Evolutionary conservation across 2,797 vertebrate species (phyloP).

Genomic region (Enteromius radiatus): DNA sequence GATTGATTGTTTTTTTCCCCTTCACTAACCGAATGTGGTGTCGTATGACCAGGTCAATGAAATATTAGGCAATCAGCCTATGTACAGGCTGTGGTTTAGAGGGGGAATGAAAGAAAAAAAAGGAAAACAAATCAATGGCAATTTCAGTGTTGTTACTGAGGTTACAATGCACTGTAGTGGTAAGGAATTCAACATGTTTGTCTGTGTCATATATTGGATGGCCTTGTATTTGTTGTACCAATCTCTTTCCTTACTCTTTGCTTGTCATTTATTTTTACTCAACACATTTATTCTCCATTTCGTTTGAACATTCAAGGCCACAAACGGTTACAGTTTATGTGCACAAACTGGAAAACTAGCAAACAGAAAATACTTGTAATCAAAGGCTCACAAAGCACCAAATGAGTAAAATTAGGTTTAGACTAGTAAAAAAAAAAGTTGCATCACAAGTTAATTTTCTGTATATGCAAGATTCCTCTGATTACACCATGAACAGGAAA

Average conservation of each 20-base stretch:
- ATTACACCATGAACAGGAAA: not conserved
- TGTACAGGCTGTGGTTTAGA: slow-evolving; percentile 6
- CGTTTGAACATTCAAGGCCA: slow-evolving; percentile 7
- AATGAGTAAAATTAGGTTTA: not conserved
- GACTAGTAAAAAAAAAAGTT: not conserved
- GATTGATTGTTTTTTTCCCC: not conserved
- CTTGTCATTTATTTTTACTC: not conserved
- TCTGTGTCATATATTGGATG: slow-evolving; percentile 29
- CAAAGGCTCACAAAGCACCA: not conserved
- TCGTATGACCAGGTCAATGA: not conserved
- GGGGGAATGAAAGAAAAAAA: not conserved
- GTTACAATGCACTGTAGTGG: slow-evolving; percentile 36
- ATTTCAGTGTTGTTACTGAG: slow-evolving; percentile 36
- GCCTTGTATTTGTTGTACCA: slow-evolving; percentile 8
- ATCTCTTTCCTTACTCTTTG: slow-evolving; percentile 10
- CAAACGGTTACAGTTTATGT: not conserved
- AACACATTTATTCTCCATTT: slow-evolving; percentile 3
- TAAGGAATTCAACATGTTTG: slow-evolving; percentile 44
- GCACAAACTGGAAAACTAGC: not conserved
- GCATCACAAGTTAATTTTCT: not conserved
- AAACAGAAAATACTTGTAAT: not conserved
- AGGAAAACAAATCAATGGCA: slow-evolving; percentile 46
- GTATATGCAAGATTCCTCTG: not conserved
- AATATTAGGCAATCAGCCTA: slow-evolving; percentile 21
- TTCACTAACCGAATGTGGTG: not conserved